A percentile compares a stretch with the other conserved stretches of the same genome.
phyloP scores from a whole-genome alignment of 1,140 invertebrate species.

The Drosophila sproati region DNA sequence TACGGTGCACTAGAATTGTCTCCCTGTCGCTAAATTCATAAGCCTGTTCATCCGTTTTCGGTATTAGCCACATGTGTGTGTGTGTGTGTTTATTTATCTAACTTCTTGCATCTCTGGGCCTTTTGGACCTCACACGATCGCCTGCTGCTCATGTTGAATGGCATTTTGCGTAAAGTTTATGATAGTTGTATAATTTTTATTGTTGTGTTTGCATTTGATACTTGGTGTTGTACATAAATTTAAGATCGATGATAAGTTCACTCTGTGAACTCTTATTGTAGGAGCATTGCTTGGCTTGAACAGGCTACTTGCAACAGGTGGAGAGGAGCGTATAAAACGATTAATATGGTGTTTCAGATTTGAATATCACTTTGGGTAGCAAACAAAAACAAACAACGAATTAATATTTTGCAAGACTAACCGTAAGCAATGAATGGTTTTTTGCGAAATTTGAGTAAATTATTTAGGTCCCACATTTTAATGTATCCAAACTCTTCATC shows the following conservation, averaged over 20 bases:
- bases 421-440: no score
- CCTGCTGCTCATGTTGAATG: conserved; percentile 61
- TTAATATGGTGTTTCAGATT: no score
- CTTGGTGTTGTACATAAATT: conserved; percentile 51
- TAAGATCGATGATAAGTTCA: conserved; percentile 55
- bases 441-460: no score
- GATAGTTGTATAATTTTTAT: conserved; percentile 25
- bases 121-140: conserved; percentile 46
- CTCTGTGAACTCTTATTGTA: conserved; percentile 5
- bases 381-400: no score
- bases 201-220: conserved; percentile 37
- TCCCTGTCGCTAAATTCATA: conserved; percentile 45
- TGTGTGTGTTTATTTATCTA: conserved; percentile 30
- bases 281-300: not conserved
- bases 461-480: no score
- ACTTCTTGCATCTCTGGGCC: conserved; percentile 23
- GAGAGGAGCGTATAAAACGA: not conserved
- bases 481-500: no score
- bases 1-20: conserved; percentile 33
- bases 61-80: conserved; percentile 35
- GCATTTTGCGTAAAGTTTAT: conserved; percentile 59
- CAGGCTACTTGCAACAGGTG: not conserved
- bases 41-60: conserved; percentile 55
- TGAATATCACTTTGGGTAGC: no score
- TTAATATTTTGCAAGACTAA: no score